Evolutionary conservation across 2,797 vertebrate genomes (phyloP), one percentile per base, ranked within the genome.

Genomic region (Balearica regulorum): DNA sequence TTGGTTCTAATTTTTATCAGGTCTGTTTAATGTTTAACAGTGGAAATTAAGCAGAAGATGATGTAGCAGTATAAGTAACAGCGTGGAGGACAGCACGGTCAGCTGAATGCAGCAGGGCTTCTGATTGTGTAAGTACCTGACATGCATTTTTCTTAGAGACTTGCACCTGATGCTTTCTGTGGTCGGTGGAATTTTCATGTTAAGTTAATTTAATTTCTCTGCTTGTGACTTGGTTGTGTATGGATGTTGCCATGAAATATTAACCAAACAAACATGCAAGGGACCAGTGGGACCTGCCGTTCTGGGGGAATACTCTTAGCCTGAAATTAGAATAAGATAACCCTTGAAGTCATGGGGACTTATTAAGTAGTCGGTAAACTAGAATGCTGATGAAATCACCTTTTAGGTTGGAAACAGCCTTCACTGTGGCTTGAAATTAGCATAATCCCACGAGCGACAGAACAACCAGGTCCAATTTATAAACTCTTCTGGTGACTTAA

Each of bases 71-170:
- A 60, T 85, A 96, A 96, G 64, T 87, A 95, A 55, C 16, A n/a
- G 72, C 6, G 9, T 58, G 54, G 43, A 64, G 35, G 77, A 37
- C 5, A 85, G 65, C 26, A 35, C 16, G 44, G 43, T 89, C 83
- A 86, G 11, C 16, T 72, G 78, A 83, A 81, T 37, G n/a, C 84
- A 72, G 33, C 28, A 0, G 25, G 25, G 15, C 89, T 87, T 87
- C 87, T 89, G 79, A 48, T 72, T 91, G 65, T 86, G 95, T 96
- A 96, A 96, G 96, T 97, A 94, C n/a, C 43, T 10, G 18, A 19
- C 10, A 12, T n/a, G 5, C 4, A 6, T 46, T 83, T 83, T 83
- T 69, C 78, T 68, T 35, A 37, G 46, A 78, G 29, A 53, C 11
- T 62, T 72, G 46, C 13, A 80, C 86, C 37, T n/a, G 1, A 43